phyloP scores from a whole-genome alignment of 1,140 invertebrate genomes.

The Neodiprion virginianus region DNA sequence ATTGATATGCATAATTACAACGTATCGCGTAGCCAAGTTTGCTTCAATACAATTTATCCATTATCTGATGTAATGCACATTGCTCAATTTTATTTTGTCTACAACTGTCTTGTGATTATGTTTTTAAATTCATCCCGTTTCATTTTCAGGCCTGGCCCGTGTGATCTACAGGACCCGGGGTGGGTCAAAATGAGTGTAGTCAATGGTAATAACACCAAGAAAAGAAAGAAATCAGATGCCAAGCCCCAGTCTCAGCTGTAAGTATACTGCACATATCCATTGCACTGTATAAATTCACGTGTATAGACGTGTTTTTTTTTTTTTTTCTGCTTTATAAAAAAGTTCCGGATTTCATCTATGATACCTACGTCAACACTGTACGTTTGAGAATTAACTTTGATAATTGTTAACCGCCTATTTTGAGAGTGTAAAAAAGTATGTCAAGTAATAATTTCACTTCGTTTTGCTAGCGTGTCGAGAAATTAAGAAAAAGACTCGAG shows the following conservation, averaged over 20 bases:
- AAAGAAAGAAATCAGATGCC: slow-evolving; percentile 82
- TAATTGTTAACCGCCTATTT: no score
- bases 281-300: slow-evolving; percentile 2
- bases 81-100: not conserved
- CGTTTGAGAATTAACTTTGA: no score
- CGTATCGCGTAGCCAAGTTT: no score
- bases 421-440: no score
- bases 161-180: slow-evolving; percentile 81
- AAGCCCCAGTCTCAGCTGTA: slow-evolving; percentile 85
- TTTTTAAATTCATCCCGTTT: slow-evolving; percentile 31
- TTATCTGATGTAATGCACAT: not conserved
- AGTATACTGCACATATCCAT: slow-evolving; percentile 50
- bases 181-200: slow-evolving; percentile 85
- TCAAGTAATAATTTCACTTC: not conserved
- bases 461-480: not conserved
- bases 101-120: not conserved
- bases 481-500: not conserved
- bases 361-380: not conserved
- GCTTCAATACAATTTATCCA: not conserved
- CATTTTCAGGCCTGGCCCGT: slow-evolving; percentile 75
- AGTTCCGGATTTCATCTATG: not conserved
- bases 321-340: not conserved
- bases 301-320: not conserved
- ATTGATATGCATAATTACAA: no score
- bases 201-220: slow-evolving; percentile 77